Evolutionary conservation across 2,113 vertebrate species (phyloP), one percentile per base, ranked within the genome.

Genomic region (Diadophis punctatus): DNA sequence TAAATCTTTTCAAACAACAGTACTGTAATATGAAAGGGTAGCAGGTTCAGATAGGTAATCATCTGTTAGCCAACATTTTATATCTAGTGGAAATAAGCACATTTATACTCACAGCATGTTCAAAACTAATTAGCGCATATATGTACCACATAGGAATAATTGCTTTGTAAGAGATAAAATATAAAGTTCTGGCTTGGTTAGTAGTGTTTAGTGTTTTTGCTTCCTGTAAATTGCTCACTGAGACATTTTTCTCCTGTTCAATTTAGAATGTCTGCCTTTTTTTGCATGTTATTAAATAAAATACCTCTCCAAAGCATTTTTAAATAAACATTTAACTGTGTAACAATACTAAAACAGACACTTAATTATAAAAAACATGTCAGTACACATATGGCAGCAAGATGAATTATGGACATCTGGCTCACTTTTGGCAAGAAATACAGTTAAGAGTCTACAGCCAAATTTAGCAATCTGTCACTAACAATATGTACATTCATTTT

Each of bases 331-430:
- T 95, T 96, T 96, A 97, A 96, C 96, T 97, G 95, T 96, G 96
- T 97, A 98, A 97, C 97, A 97, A 97, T 97, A 97, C 96, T 96
- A 96, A 98, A 95, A 93, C 97, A 98, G 98, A 98, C 97, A 97
- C 97, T 97, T 97, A 97, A 98, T 97, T 97, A 96, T 90, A 98
- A 97, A 97, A 97, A 97, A 97, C 98, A 98, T 98, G 98, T 98
- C 96, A 96, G 97, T 95, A 96, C 98, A 97, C 98, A 98, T 97
- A 97, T 96, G 97, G 97, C 97, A 97, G 97, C 97, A 96, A 89
- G 97, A 98, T 98, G 98, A 98, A 98, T 97, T 97, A 96, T 97
- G 97, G 96, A 96, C 98, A 98, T 99, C 98, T 98, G 98, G 97
- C 98, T 98, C 97, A 98, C 97, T 98, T 97, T 96, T 98, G 98